phyloP scores from a whole-genome alignment of 2,797 vertebrate species.

The Arrhamphus sclerolepis region DNA sequence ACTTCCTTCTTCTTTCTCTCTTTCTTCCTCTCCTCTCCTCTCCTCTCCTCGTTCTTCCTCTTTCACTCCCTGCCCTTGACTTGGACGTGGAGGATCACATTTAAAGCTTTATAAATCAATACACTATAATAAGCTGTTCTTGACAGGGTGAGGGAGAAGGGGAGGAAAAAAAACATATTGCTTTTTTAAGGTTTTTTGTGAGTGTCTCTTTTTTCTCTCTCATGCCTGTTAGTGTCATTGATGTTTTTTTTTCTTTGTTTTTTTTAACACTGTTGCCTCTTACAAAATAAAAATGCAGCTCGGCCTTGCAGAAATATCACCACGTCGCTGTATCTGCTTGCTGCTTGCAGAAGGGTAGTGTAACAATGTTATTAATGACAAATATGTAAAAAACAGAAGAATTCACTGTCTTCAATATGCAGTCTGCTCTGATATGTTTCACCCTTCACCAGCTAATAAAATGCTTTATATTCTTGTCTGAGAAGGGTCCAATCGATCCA shows the following conservation, averaged over 20 bases:
- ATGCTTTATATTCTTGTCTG: conserved; percentile 89
- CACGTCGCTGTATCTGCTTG: conserved; percentile 66
- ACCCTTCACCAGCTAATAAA: conserved; percentile 91
- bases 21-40: conserved; percentile 43
- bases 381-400: conserved; percentile 21
- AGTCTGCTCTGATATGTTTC: conserved; percentile 64
- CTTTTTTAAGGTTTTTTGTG: conserved; percentile 86
- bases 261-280: conserved; percentile 62
- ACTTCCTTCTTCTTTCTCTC: conserved; percentile 42
- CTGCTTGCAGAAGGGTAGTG: background rate
- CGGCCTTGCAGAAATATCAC: conserved; percentile 90
- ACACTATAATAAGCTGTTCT: conserved; percentile 84
- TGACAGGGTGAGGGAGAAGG: conserved; percentile 67
- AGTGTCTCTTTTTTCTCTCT: conserved; percentile 71
- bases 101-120: conserved; percentile 87
- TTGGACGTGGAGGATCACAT: conserved; percentile 85
- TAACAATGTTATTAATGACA: background rate
- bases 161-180: conserved; percentile 79
- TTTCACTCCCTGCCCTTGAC: conserved; percentile 88
- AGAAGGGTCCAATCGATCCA: conserved; percentile 87
- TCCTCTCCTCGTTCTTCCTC: conserved; percentile 66
- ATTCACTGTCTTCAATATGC: conserved; percentile 16
- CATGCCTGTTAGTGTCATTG: conserved; percentile 52
- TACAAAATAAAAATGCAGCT: conserved; percentile 84
- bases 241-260: conserved; percentile 18